phyloP scores from a whole-genome alignment of 2,888 invertebrate genomes.

The Parnassius apollo region DNA sequence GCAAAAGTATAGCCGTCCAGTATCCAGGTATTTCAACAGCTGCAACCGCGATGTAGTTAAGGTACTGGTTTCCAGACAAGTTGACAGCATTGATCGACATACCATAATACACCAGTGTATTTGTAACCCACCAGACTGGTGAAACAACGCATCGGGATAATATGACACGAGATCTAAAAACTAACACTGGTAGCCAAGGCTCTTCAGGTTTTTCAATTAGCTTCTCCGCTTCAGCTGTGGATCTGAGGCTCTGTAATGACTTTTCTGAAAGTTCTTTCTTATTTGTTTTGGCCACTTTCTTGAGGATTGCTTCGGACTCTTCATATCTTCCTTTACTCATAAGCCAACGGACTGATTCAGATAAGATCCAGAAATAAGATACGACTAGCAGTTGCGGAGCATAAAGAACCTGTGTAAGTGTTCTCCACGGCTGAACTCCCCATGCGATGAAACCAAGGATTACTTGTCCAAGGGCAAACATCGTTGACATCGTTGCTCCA shows the following conservation, averaged over 20 bases:
- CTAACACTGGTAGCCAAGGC: constrained; percentile 55
- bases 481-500: constrained; percentile 86
- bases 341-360: constrained; percentile 90
- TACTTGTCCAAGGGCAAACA: constrained; percentile 89
- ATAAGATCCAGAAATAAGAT: constrained; percentile 85
- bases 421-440: constrained; percentile 85
- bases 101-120: constrained; percentile 86
- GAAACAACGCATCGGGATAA: constrained; percentile 58
- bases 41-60: constrained; percentile 84
- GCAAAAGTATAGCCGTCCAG: constrained; percentile 82
- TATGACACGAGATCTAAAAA: constrained; percentile 53
- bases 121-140: constrained; percentile 85
- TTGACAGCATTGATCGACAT: constrained; percentile 85
- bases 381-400: constrained; percentile 86
- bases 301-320: constrained; percentile 83
- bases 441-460: constrained; percentile 86
- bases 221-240: constrained; percentile 59
- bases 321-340: constrained; percentile 85
- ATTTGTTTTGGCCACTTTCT: constrained; percentile 83
- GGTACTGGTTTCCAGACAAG: constrained; percentile 83
- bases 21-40: constrained; percentile 88
- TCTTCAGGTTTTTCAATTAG: constrained; percentile 52
- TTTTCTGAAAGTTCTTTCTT: constrained; percentile 78
- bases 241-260: constrained; percentile 66
- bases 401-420: constrained; percentile 84